Evolutionary conservation across 2,888 invertebrate genomes (phyloP).

Genomic region (Colletes collaris): DNA sequence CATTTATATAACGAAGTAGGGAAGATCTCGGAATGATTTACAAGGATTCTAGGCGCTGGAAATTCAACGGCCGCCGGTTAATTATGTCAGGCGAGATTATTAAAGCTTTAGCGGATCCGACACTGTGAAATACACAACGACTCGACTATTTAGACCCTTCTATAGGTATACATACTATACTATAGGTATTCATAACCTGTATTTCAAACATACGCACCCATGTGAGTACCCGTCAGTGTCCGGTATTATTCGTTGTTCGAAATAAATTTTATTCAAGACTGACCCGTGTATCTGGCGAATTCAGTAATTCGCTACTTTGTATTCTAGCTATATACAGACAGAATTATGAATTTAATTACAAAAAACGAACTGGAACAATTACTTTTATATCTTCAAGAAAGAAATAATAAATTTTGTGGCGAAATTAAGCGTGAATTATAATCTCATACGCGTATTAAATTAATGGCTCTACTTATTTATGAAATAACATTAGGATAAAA

Average conservation of each 20-base stretch:
- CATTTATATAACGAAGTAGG: conserved; percentile 4
- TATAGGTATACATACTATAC: conserved; percentile 30
- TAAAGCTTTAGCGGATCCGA: conserved; percentile 71
- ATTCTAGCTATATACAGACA: not conserved
- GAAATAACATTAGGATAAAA: conserved; percentile 9
- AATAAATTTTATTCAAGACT: too few species aligned
- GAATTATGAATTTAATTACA: too few species aligned
- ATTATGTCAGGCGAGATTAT: conserved; percentile 77
- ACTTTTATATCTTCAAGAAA: too few species aligned
- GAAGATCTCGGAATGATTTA: conserved; percentile 1
- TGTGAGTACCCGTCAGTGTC: too few species aligned
- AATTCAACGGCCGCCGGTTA: conserved; percentile 76
- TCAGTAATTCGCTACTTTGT: not conserved
- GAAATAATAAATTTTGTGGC: too few species aligned
- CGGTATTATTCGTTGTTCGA: too few species aligned
- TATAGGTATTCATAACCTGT: too few species aligned
- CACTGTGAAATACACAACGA: conserved; percentile 67
- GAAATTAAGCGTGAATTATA: too few species aligned
- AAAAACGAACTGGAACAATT: too few species aligned
- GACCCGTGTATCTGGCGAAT: too few species aligned
- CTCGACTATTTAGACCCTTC: conserved; percentile 71
- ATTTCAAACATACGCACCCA: too few species aligned
- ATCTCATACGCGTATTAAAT: not conserved
- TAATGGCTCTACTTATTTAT: not conserved
- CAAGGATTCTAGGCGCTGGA: conserved; percentile 59